phyloP scores from a whole-genome alignment of 2,797 vertebrate species.

The Rhynchotus rufescens region DNA sequence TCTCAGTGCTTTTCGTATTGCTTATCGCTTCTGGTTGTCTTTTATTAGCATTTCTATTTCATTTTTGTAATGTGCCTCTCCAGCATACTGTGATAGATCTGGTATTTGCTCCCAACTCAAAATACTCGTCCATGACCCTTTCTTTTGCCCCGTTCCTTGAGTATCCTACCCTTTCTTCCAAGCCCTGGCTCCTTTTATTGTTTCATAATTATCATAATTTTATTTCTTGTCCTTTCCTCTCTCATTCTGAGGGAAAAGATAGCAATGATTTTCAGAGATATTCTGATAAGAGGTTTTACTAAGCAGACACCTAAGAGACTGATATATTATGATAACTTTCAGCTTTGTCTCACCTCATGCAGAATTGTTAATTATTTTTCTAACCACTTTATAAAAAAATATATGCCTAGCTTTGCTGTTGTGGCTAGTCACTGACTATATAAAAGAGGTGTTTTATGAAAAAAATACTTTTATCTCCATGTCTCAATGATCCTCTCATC shows the following conservation, averaged over 20 bases:
- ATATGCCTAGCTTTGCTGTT: background rate
- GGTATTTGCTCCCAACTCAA: background rate
- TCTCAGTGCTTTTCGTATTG: background rate
- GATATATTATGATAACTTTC: background rate
- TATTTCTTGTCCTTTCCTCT: background rate
- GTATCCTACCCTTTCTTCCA: background rate
- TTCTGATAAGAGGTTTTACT: background rate
- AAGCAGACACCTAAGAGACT: background rate
- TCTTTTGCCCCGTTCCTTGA: background rate
- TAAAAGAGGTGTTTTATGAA: background rate
- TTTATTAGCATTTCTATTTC: background rate
- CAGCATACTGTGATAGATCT: background rate
- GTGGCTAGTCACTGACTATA: background rate
- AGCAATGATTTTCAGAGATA: background rate
- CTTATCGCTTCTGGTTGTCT: background rate
- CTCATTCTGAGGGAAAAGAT: background rate
- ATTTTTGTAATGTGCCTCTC: background rate
- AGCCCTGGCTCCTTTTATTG: background rate
- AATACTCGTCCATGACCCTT: background rate
- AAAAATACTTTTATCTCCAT: background rate
- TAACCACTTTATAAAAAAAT: background rate
- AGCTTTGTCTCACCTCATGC: background rate
- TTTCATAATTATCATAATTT: background rate
- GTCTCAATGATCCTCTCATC: background rate
- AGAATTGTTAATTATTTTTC: background rate